Conservation (phyloP, 2,888 invertebrate species). For the Myopa tessellatipennis region DNA sequence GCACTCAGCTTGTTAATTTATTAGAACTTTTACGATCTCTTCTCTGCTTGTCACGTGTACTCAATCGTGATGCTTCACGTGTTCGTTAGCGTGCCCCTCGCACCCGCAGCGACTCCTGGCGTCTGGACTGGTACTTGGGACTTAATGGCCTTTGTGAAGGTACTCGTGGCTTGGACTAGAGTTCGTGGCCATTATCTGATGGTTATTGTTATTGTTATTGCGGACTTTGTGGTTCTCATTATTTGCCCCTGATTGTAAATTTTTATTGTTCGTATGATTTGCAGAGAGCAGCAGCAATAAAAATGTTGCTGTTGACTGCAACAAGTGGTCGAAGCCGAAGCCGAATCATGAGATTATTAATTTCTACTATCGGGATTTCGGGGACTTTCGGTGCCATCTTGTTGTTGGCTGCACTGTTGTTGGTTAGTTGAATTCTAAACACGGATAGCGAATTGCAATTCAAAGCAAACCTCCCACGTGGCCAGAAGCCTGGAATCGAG, state of each 20-base stretch:
- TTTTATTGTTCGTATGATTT: slow-evolving; percentile 17
- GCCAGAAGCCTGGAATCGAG: not conserved
- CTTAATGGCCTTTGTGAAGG: not conserved
- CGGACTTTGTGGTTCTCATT: not conserved
- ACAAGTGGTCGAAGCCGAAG: slow-evolving; percentile 21
- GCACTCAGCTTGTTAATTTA: not conserved
- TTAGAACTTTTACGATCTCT: not conserved
- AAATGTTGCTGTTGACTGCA: slow-evolving; percentile 26
- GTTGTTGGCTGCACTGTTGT: not conserved
- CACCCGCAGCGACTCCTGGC: not conserved
- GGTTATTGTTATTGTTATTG: slow-evolving; percentile 30
- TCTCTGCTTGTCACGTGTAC: not conserved
- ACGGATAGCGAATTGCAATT: slow-evolving; percentile 18
- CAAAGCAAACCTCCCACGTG: slow-evolving; percentile 24
- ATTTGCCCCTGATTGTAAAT: slow-evolving; percentile 11
- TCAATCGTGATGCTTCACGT: not conserved
- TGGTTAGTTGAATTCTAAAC: not conserved
- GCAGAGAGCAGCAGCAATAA: not conserved
- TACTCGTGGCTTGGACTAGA: slow-evolving; percentile 8
- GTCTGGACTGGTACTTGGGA: not conserved
- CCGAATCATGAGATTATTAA: slow-evolving; percentile 38
- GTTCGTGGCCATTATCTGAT: slow-evolving; percentile 43
- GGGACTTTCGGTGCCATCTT: not conserved
- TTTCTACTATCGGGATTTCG: slow-evolving; percentile 28
- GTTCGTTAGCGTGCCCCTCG: not conserved